Evolutionary conservation across 1,140 invertebrate species (phyloP).

Genomic region (Globodera ellingtonae): DNA sequence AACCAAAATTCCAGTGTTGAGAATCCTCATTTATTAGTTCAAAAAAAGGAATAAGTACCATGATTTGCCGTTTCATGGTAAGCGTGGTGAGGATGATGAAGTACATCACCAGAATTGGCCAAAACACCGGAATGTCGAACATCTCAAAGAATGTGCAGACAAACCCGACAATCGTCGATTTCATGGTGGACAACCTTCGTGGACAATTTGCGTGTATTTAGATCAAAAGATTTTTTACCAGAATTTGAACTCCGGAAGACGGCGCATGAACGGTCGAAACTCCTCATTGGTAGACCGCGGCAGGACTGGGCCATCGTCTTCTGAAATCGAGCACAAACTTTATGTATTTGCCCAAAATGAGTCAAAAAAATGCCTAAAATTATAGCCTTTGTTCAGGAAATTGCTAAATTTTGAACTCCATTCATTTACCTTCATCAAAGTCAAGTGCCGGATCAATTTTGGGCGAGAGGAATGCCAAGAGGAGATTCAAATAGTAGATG

Average conservation of each 20-base stretch:
- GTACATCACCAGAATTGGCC: constrained; percentile 99
- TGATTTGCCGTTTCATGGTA: constrained; percentile 99
- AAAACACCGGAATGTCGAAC: constrained; percentile 99
- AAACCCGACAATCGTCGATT: constrained; percentile 87
- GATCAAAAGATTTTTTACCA: constrained; percentile 72
- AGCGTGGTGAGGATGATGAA: constrained; percentile 96
- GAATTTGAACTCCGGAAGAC: constrained; percentile 99
- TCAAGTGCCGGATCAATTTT: constrained; percentile 85
- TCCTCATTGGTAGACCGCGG: constrained; percentile 93
- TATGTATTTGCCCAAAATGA: too few relatives aligned
- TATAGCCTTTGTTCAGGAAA: not conserved
- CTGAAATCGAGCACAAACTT: constrained; percentile 7
- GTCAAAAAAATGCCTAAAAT: not conserved
- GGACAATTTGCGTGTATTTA: not conserved
- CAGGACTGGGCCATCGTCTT: constrained; percentile 69
- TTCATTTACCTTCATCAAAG: constrained; percentile 50
- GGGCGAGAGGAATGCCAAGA: constrained; percentile 98
- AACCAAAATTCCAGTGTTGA: not conserved
- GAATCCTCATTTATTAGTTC: too few relatives aligned
- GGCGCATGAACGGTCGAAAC: constrained; percentile 94
- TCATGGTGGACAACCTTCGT: constrained; percentile 81
- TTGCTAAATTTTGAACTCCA: not conserved
- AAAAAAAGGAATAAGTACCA: constrained; percentile 71
- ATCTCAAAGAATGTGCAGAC: constrained; percentile 94
- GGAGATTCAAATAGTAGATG: constrained; percentile 98